These are phyloP conservation scores for Sparidentex hasta DNA, from an alignment of 2,797 vertebrate species.

Conservation along the genomic window DNA sequence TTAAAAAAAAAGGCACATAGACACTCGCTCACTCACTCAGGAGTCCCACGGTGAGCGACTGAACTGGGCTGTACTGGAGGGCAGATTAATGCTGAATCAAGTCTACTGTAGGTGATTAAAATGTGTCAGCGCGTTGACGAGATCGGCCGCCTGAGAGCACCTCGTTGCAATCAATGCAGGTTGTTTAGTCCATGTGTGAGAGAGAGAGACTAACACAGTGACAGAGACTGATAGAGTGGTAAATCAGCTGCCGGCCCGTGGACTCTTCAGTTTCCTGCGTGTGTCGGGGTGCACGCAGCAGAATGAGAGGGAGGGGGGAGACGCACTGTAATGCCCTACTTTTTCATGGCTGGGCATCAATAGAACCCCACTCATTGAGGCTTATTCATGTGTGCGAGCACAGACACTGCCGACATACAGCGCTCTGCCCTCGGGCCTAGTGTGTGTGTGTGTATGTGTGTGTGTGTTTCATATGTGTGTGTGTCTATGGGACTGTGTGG, in stretches of 20 bases:
- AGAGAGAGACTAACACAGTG: background rate
- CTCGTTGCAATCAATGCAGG: conserved; percentile 36
- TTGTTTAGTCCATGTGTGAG: conserved; percentile 5
- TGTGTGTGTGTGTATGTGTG: conserved; percentile 11
- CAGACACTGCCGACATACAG: conserved; percentile 47
- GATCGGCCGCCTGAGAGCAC: conserved; percentile 30
- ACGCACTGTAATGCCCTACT: conserved; percentile 68
- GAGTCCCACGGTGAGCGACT: background rate
- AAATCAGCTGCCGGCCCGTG: conserved; percentile 30
- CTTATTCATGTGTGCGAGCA: conserved; percentile 62
- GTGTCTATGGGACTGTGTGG: conserved; percentile 17
- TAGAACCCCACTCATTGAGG: conserved; percentile 59
- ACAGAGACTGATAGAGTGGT: conserved; percentile 19
- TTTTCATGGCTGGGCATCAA: conserved; percentile 55
- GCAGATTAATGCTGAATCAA: conserved; percentile 29
- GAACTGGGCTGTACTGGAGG: conserved; percentile 2
- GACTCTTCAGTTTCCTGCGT: conserved; percentile 43
- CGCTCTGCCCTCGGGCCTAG: conserved; percentile 46
- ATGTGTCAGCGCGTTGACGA: conserved; percentile 29
- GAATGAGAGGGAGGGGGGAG: conserved; percentile 30
- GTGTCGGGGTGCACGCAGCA: conserved; percentile 51
- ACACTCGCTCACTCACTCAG: background rate
- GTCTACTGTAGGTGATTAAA: conserved; percentile 51
- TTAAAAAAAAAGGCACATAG: background rate
- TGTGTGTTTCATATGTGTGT: background rate